Evolutionary conservation across 2,797 vertebrate genomes (phyloP).

Genomic region (Phalanger gymnotis): DNA sequence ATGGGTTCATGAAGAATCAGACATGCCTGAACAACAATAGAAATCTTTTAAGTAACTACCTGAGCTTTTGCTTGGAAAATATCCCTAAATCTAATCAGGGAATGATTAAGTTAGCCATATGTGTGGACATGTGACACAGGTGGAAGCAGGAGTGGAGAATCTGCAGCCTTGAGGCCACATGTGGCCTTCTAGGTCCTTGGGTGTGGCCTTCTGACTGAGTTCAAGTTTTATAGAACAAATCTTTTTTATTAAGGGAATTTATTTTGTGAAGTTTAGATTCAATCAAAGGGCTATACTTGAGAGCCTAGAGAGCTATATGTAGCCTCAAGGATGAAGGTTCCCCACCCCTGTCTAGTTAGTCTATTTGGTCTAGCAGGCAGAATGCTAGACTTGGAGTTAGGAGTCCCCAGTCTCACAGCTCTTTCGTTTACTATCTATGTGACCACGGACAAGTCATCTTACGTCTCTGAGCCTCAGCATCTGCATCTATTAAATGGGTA

Average conservation of each 20-base stretch:
- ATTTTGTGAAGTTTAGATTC: constrained; percentile 57
- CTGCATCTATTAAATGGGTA: background rate
- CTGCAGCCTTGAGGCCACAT: too few species aligned
- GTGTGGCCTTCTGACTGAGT: too few species aligned
- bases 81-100: constrained; percentile 71
- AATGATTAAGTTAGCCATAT: constrained; percentile 81
- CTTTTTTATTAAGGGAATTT: too few species aligned
- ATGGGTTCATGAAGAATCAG: background rate
- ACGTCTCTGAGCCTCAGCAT: background rate
- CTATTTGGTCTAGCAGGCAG: background rate
- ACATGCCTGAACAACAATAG: background rate
- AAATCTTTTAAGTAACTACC: constrained; percentile 23
- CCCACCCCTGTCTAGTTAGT: background rate
- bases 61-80: constrained; percentile 60
- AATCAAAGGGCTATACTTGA: too few species aligned
- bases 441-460: background rate
- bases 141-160: constrained; percentile 22
- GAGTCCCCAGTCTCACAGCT: background rate
- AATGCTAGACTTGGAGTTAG: background rate
- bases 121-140: constrained; percentile 79
- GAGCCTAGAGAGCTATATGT: too few species aligned
- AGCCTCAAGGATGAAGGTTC: fast-evolving
- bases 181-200: too few species aligned
- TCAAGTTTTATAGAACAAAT: too few species aligned
- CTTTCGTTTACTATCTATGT: background rate